phyloP scores from a whole-genome alignment of 2,888 invertebrate genomes.

The Eucriotettix oculatus region DNA sequence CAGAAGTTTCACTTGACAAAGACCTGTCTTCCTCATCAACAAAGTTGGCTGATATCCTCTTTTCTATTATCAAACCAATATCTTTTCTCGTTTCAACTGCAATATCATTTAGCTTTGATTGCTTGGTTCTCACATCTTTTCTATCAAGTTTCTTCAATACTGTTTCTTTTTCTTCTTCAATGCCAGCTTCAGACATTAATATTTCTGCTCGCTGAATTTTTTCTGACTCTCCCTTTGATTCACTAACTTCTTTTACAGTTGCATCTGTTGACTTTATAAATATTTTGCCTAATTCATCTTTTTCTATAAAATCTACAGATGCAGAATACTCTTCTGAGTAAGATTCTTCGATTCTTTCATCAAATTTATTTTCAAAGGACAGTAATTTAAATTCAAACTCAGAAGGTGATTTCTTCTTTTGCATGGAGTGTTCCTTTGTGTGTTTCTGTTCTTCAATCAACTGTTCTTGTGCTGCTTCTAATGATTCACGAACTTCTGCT shows the following conservation, averaged over 20 bases:
- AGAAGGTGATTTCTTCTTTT: conserved; percentile 49
- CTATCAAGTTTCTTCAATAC: conserved; percentile 3
- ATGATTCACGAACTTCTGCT: conserved; percentile 44
- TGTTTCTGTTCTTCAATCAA: conserved; percentile 50
- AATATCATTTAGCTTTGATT: conserved; percentile 9
- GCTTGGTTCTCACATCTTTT: conserved; percentile 3
- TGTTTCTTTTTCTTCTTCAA: conserved; percentile 1
- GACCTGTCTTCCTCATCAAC: conserved; percentile 9
- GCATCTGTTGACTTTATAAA: conserved; percentile 7
- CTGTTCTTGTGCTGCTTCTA: conserved; percentile 52
- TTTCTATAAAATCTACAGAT: conserved; percentile 7
- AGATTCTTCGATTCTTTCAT: conserved; percentile 17
- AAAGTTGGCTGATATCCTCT: conserved; percentile 6
- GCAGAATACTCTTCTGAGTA: conserved; percentile 12
- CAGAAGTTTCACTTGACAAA: conserved; percentile 7
- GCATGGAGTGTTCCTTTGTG: conserved; percentile 28
- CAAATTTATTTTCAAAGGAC: conserved; percentile 15
- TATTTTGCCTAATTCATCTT: not conserved
- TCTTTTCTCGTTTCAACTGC: conserved; percentile 2
- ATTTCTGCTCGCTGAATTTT: conserved; percentile 6
- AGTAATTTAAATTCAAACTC: conserved; percentile 51
- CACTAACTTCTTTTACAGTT: conserved; percentile 3
- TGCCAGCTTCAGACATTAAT: conserved; percentile 4
- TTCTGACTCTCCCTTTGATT: not conserved
- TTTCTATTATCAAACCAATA: conserved; percentile 5